Base-by-base conservation (phyloP, 2,113 vertebrate genomes). In the Sclerurus mexicanus region DNA sequence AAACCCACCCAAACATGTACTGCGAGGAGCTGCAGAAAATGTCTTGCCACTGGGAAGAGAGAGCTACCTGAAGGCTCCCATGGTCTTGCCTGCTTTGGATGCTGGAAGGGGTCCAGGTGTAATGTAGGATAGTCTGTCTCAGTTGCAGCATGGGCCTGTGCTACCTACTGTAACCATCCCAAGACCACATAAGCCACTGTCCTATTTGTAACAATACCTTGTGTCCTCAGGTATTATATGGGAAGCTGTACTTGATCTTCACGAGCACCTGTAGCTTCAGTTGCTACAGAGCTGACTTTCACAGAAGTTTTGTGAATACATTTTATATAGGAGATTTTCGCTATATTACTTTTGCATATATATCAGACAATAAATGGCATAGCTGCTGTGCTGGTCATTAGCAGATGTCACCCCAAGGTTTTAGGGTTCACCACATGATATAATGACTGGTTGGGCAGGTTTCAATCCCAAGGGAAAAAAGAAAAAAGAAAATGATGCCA, bases 1-100 rank as follows among this genome's bases (percentile, higher is more conserved):
- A 90, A 23, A 30, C 15, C 27, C 28, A 47, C 6, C 14, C 24
- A 20, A 58, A 67, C 5, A 14, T 14, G 7, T 33, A 19, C 19
- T 28, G 35, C 62, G 64, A 90, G 25, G 67, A 76, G 25, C 27
- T 52, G 35, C 35, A 63, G 42, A 52, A 78, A 66, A 10, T 10
- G 30, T 74, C 37, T 46, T 50, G 18, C 27, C 50, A 14, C 2
- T 11, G 33, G 39, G 53, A 67, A 69, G 21, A 39, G 13, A 58
- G 42, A 59, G 31, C 23, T 67, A 35, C 33, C 22, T 55, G 35
- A 66, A 37, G 13, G 33, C 10, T 80, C 22, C 33, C 49, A 12
- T 52, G 27, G 28, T 46, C 63, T 39, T 74, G 27, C 37, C 62
- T 55, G 20, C 22, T 85, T 77, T 0, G 0, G 21, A 4, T 60